A percentile compares a stretch with the other conserved stretches of the same genome.
Evolutionary conservation across 2,888 invertebrate species (phyloP).

Genomic region (Mimachlamys varia): DNA sequence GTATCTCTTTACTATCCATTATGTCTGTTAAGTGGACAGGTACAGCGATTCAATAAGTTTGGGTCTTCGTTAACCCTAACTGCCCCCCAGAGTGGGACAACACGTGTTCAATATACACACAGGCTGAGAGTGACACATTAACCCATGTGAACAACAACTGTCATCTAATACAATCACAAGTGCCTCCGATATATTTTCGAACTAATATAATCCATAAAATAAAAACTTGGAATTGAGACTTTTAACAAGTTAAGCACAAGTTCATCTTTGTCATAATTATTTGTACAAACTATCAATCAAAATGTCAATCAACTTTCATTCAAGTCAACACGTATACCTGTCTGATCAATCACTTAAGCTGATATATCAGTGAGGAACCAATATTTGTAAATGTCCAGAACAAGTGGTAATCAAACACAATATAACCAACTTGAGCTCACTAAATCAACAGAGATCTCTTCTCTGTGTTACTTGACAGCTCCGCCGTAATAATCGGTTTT

Average conservation of each 20-base stretch:
- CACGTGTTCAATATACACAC: background rate
- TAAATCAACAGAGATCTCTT: background rate
- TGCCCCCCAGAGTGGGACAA: background rate
- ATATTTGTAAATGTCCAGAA: constrained; percentile 9
- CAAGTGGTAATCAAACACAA: constrained; percentile 28
- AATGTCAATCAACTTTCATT: background rate
- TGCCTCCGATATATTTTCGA: background rate
- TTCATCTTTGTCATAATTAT: background rate
- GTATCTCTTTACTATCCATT: background rate
- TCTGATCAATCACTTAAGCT: background rate
- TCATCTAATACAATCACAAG: background rate
- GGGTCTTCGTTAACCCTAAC: background rate
- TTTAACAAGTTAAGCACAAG: background rate
- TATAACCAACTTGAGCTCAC: background rate
- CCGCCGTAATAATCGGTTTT: background rate
- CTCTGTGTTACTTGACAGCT: constrained; percentile 11
- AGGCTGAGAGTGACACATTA: background rate
- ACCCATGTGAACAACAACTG: background rate
- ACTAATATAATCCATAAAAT: background rate
- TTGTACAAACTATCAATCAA: background rate
- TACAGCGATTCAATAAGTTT: background rate
- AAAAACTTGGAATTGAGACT: background rate
- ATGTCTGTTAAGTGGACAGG: background rate
- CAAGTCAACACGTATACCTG: background rate
- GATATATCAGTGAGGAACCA: background rate